phyloP scores from a whole-genome alignment of 2,888 invertebrate genomes.

The Micoletzkya japonica region DNA sequence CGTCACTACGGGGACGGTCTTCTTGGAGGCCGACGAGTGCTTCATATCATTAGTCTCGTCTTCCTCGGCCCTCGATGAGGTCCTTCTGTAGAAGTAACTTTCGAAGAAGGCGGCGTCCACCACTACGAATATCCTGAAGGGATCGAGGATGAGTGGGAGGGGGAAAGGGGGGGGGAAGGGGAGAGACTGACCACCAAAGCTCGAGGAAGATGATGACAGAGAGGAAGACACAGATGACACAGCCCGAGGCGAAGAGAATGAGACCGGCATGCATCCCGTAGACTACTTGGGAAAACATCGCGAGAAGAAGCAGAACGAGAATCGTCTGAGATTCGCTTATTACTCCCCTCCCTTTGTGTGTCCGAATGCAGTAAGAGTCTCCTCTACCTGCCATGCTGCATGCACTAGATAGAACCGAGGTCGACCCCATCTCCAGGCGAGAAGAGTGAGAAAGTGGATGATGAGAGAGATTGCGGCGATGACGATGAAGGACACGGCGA shows the following conservation, averaged over 20 bases:
- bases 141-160: no score
- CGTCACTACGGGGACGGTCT: neutral
- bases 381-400: conserved; percentile 18
- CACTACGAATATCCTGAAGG: conserved; percentile 40
- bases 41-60: neutral
- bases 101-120: conserved; percentile 42
- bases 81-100: conserved; percentile 21
- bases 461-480: conserved; percentile 2
- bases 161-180: no score
- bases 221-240: conserved; percentile 9
- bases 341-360: neutral
- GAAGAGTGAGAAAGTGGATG: conserved; percentile 13
- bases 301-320: conserved; percentile 33
- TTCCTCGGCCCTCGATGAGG: neutral
- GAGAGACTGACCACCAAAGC: conserved; percentile 38
- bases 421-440: conserved; percentile 13
- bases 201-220: conserved; percentile 33
- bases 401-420: conserved; percentile 14
- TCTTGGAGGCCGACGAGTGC: neutral
- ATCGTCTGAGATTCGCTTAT: conserved; percentile 4
- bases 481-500: neutral
- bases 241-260: conserved; percentile 22
- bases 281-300: conserved; percentile 30
- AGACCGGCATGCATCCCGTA: conserved; percentile 18
- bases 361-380: no score